These are phyloP conservation scores for Boulengeromyrus knoepffleri DNA, from an alignment of 2,113 vertebrate genomes.

Conservation along the genomic window DNA sequence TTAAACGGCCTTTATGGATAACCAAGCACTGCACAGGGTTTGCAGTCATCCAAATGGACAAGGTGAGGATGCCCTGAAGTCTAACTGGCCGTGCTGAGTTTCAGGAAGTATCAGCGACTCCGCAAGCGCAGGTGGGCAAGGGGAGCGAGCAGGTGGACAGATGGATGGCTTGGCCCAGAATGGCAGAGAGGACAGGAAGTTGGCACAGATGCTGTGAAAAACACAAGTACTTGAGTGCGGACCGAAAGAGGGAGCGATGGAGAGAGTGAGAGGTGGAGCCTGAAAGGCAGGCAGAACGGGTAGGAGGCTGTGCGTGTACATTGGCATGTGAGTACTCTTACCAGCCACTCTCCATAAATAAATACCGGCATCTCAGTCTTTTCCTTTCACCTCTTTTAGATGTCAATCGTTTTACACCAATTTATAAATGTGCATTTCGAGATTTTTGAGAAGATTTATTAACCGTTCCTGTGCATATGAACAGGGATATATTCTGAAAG, in stretches of 20 bases:
- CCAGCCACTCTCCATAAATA: not conserved
- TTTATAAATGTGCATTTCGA: not conserved
- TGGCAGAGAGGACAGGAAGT: conserved; percentile 1
- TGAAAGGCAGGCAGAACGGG: conserved; percentile 21
- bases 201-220: conserved; percentile 16
- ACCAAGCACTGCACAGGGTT: not conserved
- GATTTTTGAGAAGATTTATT: not conserved
- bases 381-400: not conserved
- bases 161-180: not conserved
- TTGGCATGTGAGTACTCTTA: conserved; percentile 7
- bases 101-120: conserved; percentile 29
- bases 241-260: conserved; percentile 10
- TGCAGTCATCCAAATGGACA: not conserved
- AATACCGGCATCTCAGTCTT: not conserved
- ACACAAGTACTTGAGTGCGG: not conserved
- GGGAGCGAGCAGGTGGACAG: conserved; percentile 26
- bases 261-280: not conserved
- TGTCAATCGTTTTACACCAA: not conserved
- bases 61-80: not conserved
- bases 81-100: not conserved
- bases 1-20: not conserved
- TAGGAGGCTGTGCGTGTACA: conserved; percentile 35
- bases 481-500: not conserved
- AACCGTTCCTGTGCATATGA: not conserved
- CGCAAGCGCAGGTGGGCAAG: conserved; percentile 21